Evolutionary conservation across 2,113 vertebrate genomes (phyloP).

Genomic region (Oreotrochilus melanogaster): DNA sequence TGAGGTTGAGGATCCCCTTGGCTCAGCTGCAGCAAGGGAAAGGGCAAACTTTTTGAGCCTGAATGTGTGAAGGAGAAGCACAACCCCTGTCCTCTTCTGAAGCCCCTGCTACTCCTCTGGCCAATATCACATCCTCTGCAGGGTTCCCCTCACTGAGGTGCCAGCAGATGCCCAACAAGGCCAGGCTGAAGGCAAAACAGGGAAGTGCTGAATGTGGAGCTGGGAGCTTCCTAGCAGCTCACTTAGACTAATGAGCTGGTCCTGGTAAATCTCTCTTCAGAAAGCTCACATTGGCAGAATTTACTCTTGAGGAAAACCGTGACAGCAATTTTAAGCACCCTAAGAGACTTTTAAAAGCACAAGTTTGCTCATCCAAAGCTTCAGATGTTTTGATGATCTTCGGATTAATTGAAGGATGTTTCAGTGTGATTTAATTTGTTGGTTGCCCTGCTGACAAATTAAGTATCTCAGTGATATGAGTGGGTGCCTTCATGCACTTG

Average conservation of each 20-base stretch:
- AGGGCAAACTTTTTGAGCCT: neutral
- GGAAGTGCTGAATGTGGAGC: neutral
- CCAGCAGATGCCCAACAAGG: neutral
- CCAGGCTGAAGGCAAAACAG: neutral
- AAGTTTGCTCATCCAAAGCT: neutral
- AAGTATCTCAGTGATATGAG: neutral
- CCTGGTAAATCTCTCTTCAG: neutral
- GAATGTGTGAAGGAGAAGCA: neutral
- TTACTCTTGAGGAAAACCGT: neutral
- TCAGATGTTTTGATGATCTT: constrained; percentile 6
- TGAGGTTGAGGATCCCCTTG: neutral
- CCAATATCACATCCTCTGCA: neutral
- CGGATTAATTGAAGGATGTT: constrained; percentile 17
- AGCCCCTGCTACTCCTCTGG: neutral
- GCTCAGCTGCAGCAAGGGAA: neutral
- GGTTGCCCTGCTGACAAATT: neutral
- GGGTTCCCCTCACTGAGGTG: neutral
- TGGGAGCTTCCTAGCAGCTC: neutral
- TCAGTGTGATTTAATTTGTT: constrained; percentile 9
- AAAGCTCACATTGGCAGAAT: neutral
- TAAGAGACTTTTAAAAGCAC: constrained; percentile 19
- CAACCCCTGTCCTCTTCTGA: neutral
- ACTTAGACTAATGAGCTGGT: neutral
- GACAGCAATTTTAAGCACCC: neutral
- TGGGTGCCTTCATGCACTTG: neutral